Base-by-base conservation (phyloP, 2,797 vertebrate genomes). In the Hippopotamyrus pictus region DNA sequence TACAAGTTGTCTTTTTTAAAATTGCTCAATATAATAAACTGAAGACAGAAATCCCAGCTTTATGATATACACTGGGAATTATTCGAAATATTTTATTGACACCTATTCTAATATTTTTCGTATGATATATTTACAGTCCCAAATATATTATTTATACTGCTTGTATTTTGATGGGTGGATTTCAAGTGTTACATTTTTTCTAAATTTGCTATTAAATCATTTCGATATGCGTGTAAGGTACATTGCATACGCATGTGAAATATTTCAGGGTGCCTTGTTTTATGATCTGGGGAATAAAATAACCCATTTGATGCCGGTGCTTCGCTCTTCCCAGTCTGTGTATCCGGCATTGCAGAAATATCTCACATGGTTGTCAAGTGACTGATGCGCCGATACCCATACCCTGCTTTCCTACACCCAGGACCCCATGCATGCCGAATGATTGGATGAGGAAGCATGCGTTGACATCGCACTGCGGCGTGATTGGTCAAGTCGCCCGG, bases 401-500 rank as follows among this genome's bases (percentile, higher is more conserved):
- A 12, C 51, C 82, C 29, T 51, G 44, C 19, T 73, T 33, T 5
- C 2, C 88, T 89, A 53, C 90, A 90, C 57, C 44, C 25, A 5
- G 17, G 37, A 8, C 48, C 50, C n/a, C n/a, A 48, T 25, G 82
- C 3, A 19, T 65, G 41, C 22, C n/a, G 46, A 8, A 53, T 44
- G 90, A 94, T 94, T 94, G 93, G 93, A 33, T 83, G 41, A 8
- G 3, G 22, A 50, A 22, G 46, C 62, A 6, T 29, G 0, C 0
- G 22, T n/a, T 0, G n/a, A 25, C 0, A 19, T 25, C 3, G 0
- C 5, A 57, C 86, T 76, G 90, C 88, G 3, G 19, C 9, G 8
- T 90, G 91, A 95, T 94, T 95, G 92, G 94, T 29, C 46, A 1
- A 91, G 92, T 92, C 93, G 65, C 46, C 95, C 62, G 89, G 57